Evolutionary conservation across 2,888 invertebrate species (phyloP).

Genomic region (Oxystoma pomonae): DNA sequence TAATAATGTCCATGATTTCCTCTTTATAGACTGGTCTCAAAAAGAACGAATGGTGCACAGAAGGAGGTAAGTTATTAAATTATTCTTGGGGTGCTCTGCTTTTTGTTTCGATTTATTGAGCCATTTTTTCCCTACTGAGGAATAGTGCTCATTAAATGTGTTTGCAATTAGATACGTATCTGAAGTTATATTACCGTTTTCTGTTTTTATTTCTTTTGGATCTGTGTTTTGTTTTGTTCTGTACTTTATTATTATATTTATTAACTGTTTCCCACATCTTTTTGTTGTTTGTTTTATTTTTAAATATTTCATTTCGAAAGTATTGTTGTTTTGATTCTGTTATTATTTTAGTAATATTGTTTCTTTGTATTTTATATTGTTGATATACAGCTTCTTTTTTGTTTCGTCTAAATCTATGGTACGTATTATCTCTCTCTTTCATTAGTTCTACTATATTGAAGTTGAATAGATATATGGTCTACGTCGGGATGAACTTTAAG

Average conservation of each 20-base stretch:
- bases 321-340: conserved; percentile 6
- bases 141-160: background rate
- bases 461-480: too few relatives aligned
- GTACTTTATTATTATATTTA: background rate
- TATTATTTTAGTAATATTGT: conserved; percentile 5
- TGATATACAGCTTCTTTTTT: background rate
- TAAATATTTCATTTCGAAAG: background rate
- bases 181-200: background rate
- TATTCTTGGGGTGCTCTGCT: background rate
- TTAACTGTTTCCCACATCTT: conserved; percentile 2
- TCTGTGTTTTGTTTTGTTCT: background rate
- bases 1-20: background rate
- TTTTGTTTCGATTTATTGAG: background rate
- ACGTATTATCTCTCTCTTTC: background rate
- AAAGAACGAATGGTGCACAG: background rate
- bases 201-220: background rate
- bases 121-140: background rate
- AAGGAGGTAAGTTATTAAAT: background rate
- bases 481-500: too few relatives aligned
- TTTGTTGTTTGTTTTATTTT: conserved; percentile 3
- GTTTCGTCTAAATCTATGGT: background rate
- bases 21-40: background rate
- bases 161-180: background rate
- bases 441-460: background rate
- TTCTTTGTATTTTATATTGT: conserved; percentile 5